A percentile compares a stretch with the other conserved stretches of the same genome.
These are phyloP conservation scores for Eptesicus fuscus DNA, from an alignment of 2,113 vertebrate genomes.

Conservation along the genomic window DNA sequence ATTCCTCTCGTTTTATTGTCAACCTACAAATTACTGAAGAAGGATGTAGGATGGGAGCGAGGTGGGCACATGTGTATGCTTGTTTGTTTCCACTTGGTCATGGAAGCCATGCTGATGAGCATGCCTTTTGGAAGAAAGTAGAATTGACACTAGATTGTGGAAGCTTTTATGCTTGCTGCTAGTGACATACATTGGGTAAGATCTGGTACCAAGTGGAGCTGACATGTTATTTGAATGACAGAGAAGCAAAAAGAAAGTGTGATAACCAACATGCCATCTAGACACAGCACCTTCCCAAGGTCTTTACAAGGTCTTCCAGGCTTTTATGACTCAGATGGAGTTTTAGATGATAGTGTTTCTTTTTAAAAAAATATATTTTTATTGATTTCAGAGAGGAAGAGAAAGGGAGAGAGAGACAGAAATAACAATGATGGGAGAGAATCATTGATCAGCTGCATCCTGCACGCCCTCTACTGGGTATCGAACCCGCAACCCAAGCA, in stretches of 20 bases:
- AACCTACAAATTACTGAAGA: neutral
- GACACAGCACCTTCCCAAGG: neutral
- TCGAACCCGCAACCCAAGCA: too few species aligned
- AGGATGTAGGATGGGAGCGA: neutral
- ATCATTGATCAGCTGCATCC: too few species aligned
- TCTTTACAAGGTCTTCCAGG: neutral
- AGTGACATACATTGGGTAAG: neutral
- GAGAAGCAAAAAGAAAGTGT: neutral
- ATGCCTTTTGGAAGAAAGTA: neutral
- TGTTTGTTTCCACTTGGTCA: neutral
- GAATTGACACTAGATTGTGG: neutral
- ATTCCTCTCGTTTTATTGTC: slow-evolving; percentile 49
- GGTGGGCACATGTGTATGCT: fast-evolving
- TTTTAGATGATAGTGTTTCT: neutral
- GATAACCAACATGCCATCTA: neutral
- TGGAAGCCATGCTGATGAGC: neutral
- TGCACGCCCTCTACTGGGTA: too few species aligned
- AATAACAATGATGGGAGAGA: too few species aligned
- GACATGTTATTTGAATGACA: neutral
- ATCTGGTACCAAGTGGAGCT: neutral
- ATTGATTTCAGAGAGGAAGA: too few species aligned
- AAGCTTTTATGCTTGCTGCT: neutral
- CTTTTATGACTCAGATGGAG: neutral
- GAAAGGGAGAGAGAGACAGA: too few species aligned
- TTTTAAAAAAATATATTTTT: too few species aligned